These are phyloP conservation scores for Sylvia borin DNA, from an alignment of 2,797 vertebrate species.

Conservation along the genomic window DNA sequence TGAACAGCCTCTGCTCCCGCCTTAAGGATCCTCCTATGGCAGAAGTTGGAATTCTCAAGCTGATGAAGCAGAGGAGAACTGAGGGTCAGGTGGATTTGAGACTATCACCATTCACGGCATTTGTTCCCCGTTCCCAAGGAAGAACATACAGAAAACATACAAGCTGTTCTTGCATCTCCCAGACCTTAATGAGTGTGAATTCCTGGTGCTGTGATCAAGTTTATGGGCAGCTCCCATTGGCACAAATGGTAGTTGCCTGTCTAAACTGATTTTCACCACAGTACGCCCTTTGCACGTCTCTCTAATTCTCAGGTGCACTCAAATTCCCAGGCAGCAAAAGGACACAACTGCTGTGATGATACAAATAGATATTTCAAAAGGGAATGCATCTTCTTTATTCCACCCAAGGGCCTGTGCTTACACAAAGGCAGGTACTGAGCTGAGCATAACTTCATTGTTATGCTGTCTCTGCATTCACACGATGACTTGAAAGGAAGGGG, in stretches of 20 bases:
- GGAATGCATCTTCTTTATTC: neutral
- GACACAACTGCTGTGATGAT: neutral
- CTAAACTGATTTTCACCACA: neutral
- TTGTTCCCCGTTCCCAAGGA: neutral
- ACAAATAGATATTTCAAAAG: neutral
- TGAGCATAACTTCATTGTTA: neutral
- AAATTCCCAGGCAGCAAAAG: neutral
- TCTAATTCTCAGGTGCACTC: neutral
- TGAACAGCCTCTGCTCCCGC: neutral
- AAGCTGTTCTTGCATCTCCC: neutral
- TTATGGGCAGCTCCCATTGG: neutral
- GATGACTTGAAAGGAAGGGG: neutral
- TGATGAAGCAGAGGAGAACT: neutral
- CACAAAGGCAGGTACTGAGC: neutral
- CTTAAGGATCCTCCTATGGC: neutral
- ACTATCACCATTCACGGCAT: neutral
- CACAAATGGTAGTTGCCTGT: neutral
- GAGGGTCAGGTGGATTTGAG: neutral
- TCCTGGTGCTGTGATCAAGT: neutral
- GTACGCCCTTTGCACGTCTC: neutral
- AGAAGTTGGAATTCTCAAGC: neutral
- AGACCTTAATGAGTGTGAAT: neutral
- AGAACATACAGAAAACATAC: fast-evolving
- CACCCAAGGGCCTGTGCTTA: neutral
- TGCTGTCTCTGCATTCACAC: neutral